Base-by-base conservation (phyloP, 1,140 invertebrate genomes). In the Drosophila kohkoa region DNA sequence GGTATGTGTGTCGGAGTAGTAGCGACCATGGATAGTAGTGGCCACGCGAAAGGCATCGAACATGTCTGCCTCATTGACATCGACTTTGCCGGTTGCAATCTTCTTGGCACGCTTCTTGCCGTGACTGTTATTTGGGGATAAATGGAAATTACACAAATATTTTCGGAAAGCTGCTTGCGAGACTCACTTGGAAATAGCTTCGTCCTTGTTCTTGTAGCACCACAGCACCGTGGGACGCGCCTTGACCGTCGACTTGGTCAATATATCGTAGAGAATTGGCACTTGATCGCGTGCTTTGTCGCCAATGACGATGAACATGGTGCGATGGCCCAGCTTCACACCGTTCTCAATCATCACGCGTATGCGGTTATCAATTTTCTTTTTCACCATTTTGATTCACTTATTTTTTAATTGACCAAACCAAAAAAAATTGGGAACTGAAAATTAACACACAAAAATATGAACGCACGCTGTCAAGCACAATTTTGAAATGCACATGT, bases 131-230 rank as follows among this genome's bases (percentile, higher is more conserved):
- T 25, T 25, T 25, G 20, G 20, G 20, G 20, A 25, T 25, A 25
- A 25, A 25, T 25, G 20, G 20, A 25, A 25, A 25, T 25, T 25
- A 25, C 20, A 25, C 20, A 2, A 32, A 32, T 32, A 6, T 32
- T 32, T 32, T 32, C 6, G 32, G 20, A 25, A 25, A 25, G 20
- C 20, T 25, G 32, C 32, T 6, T 32, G 32, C 32, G 32, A 4
- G 2, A 79, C 93, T 93, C 93, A 97, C 96, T 96, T 97, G 92
- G 96, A 99, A 81, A 99, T 94, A 59, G 94, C 94, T 91, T 94
- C 94, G 97, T 82, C 98, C 96, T 90, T 99, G 93, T 93, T 99
- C 93, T 99, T 99, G 92, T 99, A 99, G 92, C 99, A 99, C 99
- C 99, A 99, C 15, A 99, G 93, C 0, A 99, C 98, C 43, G 95